These are phyloP conservation scores for Drosophila imparisetae DNA, from an alignment of 2,888 invertebrate genomes.

Conservation along the genomic window DNA sequence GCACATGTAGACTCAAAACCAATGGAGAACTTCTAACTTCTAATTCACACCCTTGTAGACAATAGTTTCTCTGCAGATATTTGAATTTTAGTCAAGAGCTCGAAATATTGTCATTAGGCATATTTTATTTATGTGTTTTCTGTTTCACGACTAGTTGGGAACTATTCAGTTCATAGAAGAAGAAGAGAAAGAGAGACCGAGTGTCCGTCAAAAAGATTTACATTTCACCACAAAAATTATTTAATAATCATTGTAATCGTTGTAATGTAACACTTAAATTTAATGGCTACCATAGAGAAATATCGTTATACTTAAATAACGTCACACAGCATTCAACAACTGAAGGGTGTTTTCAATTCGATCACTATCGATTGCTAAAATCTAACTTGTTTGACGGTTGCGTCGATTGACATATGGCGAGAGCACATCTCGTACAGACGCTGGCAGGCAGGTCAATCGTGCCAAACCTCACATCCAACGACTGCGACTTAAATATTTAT, in stretches of 20 bases:
- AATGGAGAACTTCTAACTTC: not conserved
- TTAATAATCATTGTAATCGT: no score
- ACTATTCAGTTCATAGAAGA: not conserved
- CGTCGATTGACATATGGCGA: slow-evolving; percentile 36
- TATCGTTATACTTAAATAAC: not conserved
- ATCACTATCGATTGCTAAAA: slow-evolving; percentile 1
- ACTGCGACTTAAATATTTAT: slow-evolving; percentile 68
- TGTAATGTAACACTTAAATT: not conserved
- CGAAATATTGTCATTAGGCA: not conserved
- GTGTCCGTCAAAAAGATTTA: not conserved
- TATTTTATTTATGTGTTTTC: not conserved
- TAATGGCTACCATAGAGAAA: not conserved
- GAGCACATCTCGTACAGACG: slow-evolving; percentile 17
- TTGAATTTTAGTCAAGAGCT: not conserved
- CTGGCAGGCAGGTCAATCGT: slow-evolving; percentile 29
- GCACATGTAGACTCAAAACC: not conserved
- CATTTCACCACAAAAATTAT: not conserved
- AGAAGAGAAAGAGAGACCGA: not conserved
- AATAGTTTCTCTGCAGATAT: not conserved
- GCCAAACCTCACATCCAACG: slow-evolving; percentile 28
- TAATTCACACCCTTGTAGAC: not conserved
- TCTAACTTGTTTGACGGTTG: slow-evolving; percentile 19
- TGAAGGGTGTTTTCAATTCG: slow-evolving; percentile 9
- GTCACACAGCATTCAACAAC: not conserved
- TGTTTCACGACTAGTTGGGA: not conserved